Conservation (phyloP, 2,888 invertebrate genomes). For the Phalera bucephala region DNA sequence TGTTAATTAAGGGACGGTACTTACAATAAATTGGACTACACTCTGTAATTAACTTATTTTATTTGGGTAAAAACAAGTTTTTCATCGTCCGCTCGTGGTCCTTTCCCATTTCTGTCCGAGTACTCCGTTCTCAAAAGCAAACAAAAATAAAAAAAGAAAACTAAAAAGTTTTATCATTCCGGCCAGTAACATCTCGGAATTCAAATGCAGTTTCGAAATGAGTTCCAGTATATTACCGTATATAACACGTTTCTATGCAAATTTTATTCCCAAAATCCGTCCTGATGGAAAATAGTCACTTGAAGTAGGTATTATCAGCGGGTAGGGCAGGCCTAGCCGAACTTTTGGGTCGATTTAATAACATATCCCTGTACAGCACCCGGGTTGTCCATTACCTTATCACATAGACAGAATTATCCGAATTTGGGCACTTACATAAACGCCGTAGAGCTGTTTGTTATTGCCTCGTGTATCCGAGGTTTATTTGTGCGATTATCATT, state of each 20-base stretch:
- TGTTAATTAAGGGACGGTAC: too few species aligned
- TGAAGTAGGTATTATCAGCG: conserved; percentile 56
- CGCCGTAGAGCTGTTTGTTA: conserved; percentile 17
- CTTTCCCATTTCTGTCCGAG: too few species aligned
- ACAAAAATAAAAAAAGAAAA: conserved; percentile 6
- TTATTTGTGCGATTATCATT: conserved; percentile 1
- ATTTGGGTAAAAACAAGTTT: too few species aligned
- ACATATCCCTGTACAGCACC: conserved; percentile 50
- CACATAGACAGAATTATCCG: conserved; percentile 48
- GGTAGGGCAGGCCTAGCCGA: conserved; percentile 45
- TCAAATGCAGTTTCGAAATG: conserved; percentile 51
- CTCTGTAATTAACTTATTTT: too few species aligned
- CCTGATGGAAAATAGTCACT: conserved; percentile 69
- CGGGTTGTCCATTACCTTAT: conserved; percentile 56
- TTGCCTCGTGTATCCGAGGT: conserved; percentile 10
- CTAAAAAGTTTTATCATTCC: conserved; percentile 1
- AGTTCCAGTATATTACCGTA: conserved; percentile 52
- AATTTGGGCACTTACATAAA: conserved; percentile 28
- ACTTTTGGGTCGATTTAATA: conserved; percentile 77
- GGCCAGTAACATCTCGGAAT: conserved; percentile 10
- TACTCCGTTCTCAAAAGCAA: conserved; percentile 1
- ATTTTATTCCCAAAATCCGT: conserved; percentile 72
- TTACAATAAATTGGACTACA: too few species aligned
- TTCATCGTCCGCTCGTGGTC: too few species aligned
- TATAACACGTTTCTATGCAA: conserved; percentile 75